Conservation (phyloP, 2,113 vertebrate species). For the Malaclemys terrapin region DNA sequence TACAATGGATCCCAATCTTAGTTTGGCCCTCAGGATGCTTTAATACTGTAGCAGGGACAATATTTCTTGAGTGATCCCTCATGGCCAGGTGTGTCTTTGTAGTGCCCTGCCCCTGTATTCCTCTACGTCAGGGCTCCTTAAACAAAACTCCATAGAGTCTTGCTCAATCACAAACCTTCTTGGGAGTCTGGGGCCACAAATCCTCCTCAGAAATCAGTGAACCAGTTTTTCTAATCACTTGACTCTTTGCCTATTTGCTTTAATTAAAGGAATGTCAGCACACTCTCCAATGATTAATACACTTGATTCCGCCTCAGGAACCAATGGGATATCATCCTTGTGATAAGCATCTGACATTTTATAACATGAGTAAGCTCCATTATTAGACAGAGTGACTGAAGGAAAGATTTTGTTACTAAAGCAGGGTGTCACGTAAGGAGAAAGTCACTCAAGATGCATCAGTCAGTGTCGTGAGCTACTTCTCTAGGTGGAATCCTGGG, state of each 20-base stretch:
- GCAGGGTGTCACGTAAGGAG: neutral
- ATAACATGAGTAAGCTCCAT: neutral
- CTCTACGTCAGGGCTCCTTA: neutral
- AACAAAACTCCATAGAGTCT: neutral
- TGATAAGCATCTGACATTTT: neutral
- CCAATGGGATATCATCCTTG: neutral
- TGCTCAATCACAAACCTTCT: neutral
- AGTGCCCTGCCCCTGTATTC: neutral
- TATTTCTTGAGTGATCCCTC: neutral
- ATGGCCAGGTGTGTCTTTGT: neutral
- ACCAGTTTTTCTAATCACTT: fast-evolving
- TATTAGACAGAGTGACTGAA: neutral
- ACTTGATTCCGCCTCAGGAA: neutral
- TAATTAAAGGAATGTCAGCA: neutral
- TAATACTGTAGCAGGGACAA: neutral
- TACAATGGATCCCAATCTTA: fast-evolving
- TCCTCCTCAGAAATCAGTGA: neutral
- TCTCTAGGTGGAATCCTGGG: neutral
- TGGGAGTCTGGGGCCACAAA: neutral
- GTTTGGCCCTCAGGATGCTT: neutral
- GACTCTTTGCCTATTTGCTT: neutral
- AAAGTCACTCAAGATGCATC: neutral
- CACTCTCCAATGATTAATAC: neutral
- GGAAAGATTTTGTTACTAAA: neutral
- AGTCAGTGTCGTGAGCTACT: neutral